These are phyloP conservation scores for Pangasius krempfi DNA, from an alignment of 2,797 vertebrate species.

Conservation along the genomic window DNA sequence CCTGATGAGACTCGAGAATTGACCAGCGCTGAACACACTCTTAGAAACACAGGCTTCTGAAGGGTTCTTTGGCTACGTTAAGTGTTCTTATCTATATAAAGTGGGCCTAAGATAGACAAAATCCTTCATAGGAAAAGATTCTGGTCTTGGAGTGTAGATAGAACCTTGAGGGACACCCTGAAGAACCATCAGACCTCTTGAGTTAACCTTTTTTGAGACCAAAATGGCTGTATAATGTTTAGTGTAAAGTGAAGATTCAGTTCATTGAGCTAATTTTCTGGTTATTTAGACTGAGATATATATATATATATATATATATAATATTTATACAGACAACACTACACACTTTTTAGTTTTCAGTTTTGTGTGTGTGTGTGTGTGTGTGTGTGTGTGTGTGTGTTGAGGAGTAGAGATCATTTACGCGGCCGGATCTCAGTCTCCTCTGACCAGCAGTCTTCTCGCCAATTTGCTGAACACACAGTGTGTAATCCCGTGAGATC, in stretches of 20 bases:
- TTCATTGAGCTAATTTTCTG: too few relatives aligned
- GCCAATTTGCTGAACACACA: slow-evolving; percentile 84
- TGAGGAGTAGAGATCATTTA: slow-evolving; percentile 65
- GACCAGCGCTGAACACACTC: background rate
- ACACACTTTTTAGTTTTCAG: too few relatives aligned
- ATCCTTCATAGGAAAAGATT: background rate
- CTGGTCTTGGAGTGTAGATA: background rate
- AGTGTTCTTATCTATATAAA: background rate
- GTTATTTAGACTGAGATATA: too few relatives aligned
- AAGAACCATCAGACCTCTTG: background rate
- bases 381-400: slow-evolving; percentile 49
- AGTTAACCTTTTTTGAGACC: background rate
- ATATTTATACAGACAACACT: background rate
- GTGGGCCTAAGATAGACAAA: background rate
- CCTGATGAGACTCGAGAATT: background rate
- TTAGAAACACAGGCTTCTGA: background rate
- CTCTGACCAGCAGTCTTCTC: slow-evolving; percentile 83
- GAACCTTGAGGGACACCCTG: background rate
- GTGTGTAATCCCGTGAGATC: slow-evolving; percentile 81
- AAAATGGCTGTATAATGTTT: background rate
- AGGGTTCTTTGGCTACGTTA: background rate
- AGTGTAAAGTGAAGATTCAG: background rate
- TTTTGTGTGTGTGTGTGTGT: slow-evolving; percentile 24
- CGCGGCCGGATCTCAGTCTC: slow-evolving; percentile 69
- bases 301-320: too few relatives aligned